Evolutionary conservation across 2,888 invertebrate species (phyloP).

Genomic region (Bellardia bayeri): DNA sequence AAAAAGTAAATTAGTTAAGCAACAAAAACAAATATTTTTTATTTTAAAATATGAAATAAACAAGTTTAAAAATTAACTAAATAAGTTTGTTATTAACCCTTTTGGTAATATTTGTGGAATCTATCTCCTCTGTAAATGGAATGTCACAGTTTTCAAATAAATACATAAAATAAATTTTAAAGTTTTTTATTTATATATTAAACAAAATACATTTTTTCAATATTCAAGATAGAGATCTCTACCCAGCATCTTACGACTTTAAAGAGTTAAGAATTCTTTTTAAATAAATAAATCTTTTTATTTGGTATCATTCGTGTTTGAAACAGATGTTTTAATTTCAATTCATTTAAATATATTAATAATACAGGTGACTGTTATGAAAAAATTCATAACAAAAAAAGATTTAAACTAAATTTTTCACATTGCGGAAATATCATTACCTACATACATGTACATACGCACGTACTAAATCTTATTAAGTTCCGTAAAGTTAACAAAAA

Average conservation of each 20-base stretch:
- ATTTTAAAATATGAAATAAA: background rate
- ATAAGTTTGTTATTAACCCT: background rate
- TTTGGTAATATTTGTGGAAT: background rate
- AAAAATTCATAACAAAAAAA: background rate
- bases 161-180: too few species aligned
- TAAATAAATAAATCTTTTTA: constrained; percentile 48
- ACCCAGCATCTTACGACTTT: too few species aligned
- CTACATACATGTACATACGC: constrained; percentile 11
- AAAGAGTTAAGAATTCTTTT: constrained; percentile 26
- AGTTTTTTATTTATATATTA: too few species aligned
- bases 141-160: too few species aligned
- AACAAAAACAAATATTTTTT: background rate
- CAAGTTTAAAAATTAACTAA: background rate
- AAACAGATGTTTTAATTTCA: constrained; percentile 64
- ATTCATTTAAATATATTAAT: constrained; percentile 55
- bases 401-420: constrained; percentile 45
- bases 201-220: too few species aligned
- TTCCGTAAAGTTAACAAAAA: constrained; percentile 50
- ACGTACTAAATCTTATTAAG: constrained; percentile 32
- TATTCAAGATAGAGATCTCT: too few species aligned
- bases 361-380: constrained; percentile 23
- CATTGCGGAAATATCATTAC: constrained; percentile 60
- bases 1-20: background rate
- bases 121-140: too few species aligned
- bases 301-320: constrained; percentile 23